phyloP scores from a whole-genome alignment of 2,797 vertebrate genomes.

The Petrocephalus schoutedeni region DNA sequence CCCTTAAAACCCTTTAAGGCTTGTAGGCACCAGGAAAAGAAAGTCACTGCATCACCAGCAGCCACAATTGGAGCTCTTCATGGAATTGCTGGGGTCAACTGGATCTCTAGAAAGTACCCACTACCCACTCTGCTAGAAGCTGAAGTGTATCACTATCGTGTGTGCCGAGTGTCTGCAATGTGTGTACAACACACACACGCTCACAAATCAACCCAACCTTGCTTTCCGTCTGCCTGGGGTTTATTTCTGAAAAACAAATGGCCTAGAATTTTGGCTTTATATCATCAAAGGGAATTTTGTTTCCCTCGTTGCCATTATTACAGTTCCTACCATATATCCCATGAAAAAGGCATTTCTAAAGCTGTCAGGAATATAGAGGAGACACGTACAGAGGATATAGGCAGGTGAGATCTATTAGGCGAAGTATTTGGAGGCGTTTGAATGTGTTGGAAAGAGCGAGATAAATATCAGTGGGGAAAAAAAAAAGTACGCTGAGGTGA shows the following conservation, averaged over 20 bases:
- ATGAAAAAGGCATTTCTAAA: background rate
- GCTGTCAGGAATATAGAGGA: background rate
- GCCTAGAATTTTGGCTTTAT: background rate
- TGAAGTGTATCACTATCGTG: background rate
- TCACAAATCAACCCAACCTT: background rate
- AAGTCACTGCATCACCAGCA: background rate
- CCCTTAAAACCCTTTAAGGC: background rate
- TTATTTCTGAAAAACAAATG: constrained; percentile 10
- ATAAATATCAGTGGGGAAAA: background rate
- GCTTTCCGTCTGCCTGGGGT: background rate
- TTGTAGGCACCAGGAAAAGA: background rate
- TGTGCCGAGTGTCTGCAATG: background rate
- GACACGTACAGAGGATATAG: background rate
- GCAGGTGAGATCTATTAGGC: background rate
- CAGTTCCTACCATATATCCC: background rate
- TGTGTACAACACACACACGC: background rate
- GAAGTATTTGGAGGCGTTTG: background rate
- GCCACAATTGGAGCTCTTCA: background rate
- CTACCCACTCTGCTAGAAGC: background rate
- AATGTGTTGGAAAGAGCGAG: background rate
- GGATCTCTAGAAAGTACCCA: background rate
- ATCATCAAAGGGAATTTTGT: background rate
- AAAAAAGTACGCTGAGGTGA: background rate
- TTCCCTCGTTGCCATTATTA: background rate
- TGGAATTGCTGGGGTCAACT: background rate